Conservation (phyloP, 2,888 invertebrate species). For the Chymomyza amoena region DNA sequence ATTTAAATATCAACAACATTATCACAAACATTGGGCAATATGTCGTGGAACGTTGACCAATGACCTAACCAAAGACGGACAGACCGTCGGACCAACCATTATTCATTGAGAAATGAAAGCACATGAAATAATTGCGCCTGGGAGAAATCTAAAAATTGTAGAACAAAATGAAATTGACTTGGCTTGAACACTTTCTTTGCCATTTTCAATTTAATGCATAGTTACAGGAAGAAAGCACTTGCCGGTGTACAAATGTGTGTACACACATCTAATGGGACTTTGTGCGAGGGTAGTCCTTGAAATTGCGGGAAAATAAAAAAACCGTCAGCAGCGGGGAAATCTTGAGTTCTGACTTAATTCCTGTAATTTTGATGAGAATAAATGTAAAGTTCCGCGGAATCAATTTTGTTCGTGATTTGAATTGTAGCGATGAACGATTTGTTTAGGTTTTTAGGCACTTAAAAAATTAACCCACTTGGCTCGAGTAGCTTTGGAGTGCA, state of each 20-base stretch:
- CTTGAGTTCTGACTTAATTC: no score
- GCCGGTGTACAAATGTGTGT: not conserved
- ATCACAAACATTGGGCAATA: constrained; percentile 42
- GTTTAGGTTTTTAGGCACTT: no score
- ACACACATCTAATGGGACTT: not conserved
- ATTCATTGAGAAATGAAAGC: constrained; percentile 52
- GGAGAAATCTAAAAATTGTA: constrained; percentile 63
- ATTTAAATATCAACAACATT: constrained; percentile 59
- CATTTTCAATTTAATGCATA: constrained; percentile 64
- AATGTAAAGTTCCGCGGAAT: no score
- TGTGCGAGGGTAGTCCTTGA: no score
- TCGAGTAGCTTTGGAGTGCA: no score
- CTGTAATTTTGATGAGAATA: no score
- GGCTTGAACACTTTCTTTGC: constrained; percentile 59
- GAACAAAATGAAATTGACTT: constrained; percentile 33
- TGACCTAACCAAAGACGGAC: constrained; percentile 34
- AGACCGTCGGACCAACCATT: no score
- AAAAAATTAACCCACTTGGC: no score
- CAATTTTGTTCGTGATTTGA: no score
- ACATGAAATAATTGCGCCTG: constrained; percentile 55
- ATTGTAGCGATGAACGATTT: no score
- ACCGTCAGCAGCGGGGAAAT: no score
- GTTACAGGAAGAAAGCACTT: constrained; percentile 56
- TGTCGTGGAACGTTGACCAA: constrained; percentile 15
- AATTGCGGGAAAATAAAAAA: no score